These are phyloP conservation scores for Cyprinodon diabolis DNA, from an alignment of 2,797 vertebrate genomes.

Conservation along the genomic window DNA sequence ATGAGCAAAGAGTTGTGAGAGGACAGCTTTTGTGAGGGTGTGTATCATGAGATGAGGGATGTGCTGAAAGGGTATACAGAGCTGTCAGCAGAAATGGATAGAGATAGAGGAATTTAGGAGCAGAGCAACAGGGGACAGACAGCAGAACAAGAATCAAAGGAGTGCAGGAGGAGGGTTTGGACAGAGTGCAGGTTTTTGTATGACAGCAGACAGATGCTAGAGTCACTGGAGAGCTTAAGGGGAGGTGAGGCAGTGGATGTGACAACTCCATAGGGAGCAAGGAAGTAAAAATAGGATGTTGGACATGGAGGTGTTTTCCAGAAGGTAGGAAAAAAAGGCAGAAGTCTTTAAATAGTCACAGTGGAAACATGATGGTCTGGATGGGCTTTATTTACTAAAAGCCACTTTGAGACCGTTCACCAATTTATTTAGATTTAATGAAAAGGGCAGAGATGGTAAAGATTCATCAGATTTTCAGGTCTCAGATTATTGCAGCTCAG, in stretches of 20 bases:
- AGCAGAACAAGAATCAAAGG: constrained; percentile 46
- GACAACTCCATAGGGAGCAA: constrained; percentile 28
- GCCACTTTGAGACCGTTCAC: not conserved
- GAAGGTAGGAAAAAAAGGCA: constrained; percentile 8
- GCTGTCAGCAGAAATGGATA: constrained; percentile 43
- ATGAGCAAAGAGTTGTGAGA: constrained; percentile 30
- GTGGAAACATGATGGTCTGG: not conserved
- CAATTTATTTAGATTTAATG: not conserved
- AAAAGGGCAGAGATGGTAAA: not conserved
- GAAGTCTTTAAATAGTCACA: not conserved
- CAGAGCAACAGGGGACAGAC: constrained; percentile 28
- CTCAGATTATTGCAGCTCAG: not conserved
- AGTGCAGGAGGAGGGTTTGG: constrained; percentile 23
- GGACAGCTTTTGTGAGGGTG: constrained; percentile 26
- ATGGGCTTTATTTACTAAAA: not conserved
- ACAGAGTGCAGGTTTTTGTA: constrained; percentile 24
- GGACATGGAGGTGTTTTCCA: not conserved
- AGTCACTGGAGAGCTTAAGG: constrained; percentile 37
- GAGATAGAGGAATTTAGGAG: constrained; percentile 43
- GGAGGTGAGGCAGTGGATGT: constrained; percentile 33
- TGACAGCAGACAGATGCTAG: constrained; percentile 40
- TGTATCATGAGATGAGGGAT: constrained; percentile 30
- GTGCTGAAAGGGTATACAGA: constrained; percentile 26
- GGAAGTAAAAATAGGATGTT: constrained; percentile 20
- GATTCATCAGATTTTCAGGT: not conserved